Conservation (phyloP, 1,140 invertebrate species). For the Branchinecta lindahli region DNA sequence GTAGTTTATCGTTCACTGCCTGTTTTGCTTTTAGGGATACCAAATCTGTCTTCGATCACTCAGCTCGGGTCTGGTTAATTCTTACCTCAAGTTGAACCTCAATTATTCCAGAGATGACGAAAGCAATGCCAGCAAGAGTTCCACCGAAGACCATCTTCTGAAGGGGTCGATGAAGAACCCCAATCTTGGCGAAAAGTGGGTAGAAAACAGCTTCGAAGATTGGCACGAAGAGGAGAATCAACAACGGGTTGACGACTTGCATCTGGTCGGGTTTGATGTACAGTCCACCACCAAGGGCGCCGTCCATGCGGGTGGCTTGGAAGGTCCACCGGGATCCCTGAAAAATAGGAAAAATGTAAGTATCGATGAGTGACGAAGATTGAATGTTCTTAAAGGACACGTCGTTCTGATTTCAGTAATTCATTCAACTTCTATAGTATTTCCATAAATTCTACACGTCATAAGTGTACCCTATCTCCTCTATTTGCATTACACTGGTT, state of each 20-base stretch:
- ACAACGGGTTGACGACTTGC: constrained; percentile 68
- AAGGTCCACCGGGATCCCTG: constrained; percentile 86
- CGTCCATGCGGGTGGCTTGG: constrained; percentile 79
- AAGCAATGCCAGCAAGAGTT: constrained; percentile 60
- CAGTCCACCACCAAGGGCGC: constrained; percentile 45
- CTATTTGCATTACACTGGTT: too few species aligned
- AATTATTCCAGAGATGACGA: constrained; percentile 69
- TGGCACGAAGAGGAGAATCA: constrained; percentile 73
- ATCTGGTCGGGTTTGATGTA: constrained; percentile 72
- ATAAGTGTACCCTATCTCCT: too few species aligned
- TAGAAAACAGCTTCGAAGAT: constrained; percentile 63
- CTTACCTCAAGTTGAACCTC: constrained; percentile 58
- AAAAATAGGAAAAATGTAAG: constrained; percentile 23
- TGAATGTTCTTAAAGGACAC: too few species aligned
- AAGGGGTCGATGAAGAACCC: constrained; percentile 45
- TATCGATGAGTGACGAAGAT: too few species aligned
- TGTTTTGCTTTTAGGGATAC: too few species aligned
- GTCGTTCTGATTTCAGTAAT: too few species aligned
- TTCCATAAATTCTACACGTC: too few species aligned
- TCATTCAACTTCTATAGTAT: too few species aligned
- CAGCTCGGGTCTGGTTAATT: too few species aligned
- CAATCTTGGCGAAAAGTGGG: constrained; percentile 36
- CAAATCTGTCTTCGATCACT: too few species aligned
- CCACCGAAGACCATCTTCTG: constrained; percentile 66
- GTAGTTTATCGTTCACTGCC: too few species aligned